phyloP scores from a whole-genome alignment of 2,888 invertebrate genomes.

The Polydrusus pterygomalis region DNA sequence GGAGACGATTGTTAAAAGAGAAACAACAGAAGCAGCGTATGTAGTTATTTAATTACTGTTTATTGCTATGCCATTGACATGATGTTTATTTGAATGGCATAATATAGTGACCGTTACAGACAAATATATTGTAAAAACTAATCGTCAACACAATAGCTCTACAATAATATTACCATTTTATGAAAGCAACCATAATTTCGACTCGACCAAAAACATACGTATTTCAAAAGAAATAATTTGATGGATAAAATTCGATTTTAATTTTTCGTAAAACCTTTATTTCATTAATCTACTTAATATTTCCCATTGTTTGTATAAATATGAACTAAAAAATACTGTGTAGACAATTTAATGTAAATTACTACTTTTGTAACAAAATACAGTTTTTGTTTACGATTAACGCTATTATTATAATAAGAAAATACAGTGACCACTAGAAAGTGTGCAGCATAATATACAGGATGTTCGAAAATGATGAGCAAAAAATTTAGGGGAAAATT shows the following conservation, averaged over 20 bases:
- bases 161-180: conserved; percentile 4
- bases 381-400: not conserved
- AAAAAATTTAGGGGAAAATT: no score
- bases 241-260: not conserved
- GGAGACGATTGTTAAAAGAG: conserved; percentile 56
- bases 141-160: not conserved
- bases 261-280: not conserved
- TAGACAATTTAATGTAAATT: no score
- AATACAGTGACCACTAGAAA: no score
- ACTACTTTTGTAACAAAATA: no score
- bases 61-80: conserved; percentile 11
- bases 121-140: conserved; percentile 1
- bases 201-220: not conserved
- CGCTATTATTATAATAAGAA: not conserved
- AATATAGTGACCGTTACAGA: not conserved
- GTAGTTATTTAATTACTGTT: conserved; percentile 28
- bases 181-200: no score
- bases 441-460: no score
- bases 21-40: conserved; percentile 56
- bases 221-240: not conserved
- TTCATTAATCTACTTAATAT: not conserved
- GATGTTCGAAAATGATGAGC: no score
- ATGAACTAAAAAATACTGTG: no score
- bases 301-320: not conserved
- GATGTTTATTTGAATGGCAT: conserved; percentile 9